Percentiles rank a stretch among this genome's conserved stretches.
Evolutionary conservation across 2,888 invertebrate genomes (phyloP).

Genomic region (Coenonympha arcania): DNA sequence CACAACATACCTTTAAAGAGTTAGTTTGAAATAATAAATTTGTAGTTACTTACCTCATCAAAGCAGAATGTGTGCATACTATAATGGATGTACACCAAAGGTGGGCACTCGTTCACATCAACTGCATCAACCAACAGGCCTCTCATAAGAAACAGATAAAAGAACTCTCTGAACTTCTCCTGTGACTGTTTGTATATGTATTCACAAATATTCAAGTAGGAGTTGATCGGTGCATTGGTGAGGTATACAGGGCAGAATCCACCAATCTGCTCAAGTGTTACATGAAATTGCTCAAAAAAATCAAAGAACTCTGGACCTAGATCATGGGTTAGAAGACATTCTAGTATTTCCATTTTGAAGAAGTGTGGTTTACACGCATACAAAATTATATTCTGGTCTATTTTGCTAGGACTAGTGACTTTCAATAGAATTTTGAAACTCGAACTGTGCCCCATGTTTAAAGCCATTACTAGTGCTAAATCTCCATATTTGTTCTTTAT

Average conservation of each 20-base stretch:
- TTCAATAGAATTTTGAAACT: slow-evolving; percentile 50
- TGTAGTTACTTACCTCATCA: slow-evolving; percentile 48
- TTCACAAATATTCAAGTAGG: slow-evolving; percentile 58
- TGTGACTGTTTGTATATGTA: slow-evolving; percentile 54
- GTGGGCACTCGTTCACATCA: slow-evolving; percentile 59
- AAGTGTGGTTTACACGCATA: slow-evolving; percentile 61
- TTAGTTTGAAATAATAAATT: too few species aligned
- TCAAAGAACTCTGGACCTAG: slow-evolving; percentile 61
- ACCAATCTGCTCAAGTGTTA: slow-evolving; percentile 43
- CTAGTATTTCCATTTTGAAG: slow-evolving; percentile 58
- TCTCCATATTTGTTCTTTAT: slow-evolving; percentile 47
- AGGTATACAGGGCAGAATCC: slow-evolving; percentile 43
- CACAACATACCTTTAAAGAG: too few species aligned
- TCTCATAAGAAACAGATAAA: slow-evolving; percentile 56
- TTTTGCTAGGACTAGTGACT: slow-evolving; percentile 42
- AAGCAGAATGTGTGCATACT: slow-evolving; percentile 49
- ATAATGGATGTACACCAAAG: slow-evolving; percentile 59
- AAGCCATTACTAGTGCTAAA: slow-evolving; percentile 53
- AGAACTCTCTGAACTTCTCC: slow-evolving; percentile 54
- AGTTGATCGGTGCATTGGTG: slow-evolving; percentile 55
- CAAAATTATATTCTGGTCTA: slow-evolving; percentile 51
- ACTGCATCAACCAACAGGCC: slow-evolving; percentile 57
- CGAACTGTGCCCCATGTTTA: slow-evolving; percentile 44
- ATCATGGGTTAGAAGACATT: slow-evolving; percentile 51
- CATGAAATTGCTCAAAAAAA: slow-evolving; percentile 46